phyloP scores from a whole-genome alignment of 2,113 vertebrate species.

The Gnathochromis pfefferi region DNA sequence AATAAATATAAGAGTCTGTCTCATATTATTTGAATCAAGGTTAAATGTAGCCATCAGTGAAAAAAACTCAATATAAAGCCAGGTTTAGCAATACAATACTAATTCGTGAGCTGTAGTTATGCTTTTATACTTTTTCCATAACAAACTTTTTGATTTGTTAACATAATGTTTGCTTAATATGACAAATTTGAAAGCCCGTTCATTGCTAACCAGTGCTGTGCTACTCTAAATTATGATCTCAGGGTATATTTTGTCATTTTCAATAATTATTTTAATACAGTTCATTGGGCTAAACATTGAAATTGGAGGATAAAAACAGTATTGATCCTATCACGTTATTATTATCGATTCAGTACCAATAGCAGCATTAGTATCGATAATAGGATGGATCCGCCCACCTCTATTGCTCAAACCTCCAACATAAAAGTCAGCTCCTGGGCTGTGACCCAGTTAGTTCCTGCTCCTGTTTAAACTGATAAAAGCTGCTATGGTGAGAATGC shows the following conservation, averaged over 20 bases:
- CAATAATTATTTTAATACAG: not conserved
- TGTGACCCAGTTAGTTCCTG: conserved; percentile 82
- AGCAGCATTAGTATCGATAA: not conserved
- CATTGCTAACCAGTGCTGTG: not conserved
- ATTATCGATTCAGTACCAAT: not conserved
- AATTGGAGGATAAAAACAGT: not conserved
- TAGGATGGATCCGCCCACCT: not conserved
- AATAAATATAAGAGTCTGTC: not conserved
- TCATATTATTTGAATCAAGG: not conserved
- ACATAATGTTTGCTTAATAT: not conserved
- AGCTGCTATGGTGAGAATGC: conserved; percentile 79
- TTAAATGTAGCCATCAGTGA: not conserved
- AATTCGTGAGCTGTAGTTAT: not conserved
- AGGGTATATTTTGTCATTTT: not conserved
- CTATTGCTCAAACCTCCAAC: not conserved
- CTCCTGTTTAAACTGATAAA: conserved; percentile 88
- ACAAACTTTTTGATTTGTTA: not conserved
- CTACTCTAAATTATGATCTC: not conserved
- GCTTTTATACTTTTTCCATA: not conserved
- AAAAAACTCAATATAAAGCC: not conserved
- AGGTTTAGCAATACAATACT: not conserved
- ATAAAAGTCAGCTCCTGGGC: conserved; percentile 45
- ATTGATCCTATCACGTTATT: not conserved
- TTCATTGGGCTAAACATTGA: not conserved
- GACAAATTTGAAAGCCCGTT: not conserved